Conservation (phyloP, 64 coral and sea anemone species). For the Actinia tenebrosa region DNA sequence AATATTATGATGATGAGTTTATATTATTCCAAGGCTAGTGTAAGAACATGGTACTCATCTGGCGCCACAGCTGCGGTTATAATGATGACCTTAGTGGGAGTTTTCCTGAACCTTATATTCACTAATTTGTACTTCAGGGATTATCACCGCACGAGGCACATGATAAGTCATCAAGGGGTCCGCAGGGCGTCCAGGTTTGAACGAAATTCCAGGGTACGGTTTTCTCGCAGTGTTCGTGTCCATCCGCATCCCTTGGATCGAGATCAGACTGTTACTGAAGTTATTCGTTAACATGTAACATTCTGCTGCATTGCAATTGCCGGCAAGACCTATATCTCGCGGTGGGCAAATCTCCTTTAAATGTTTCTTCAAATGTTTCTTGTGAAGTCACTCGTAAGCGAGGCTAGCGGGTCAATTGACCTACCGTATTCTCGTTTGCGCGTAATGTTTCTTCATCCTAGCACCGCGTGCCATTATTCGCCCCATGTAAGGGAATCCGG, state of each 20-base stretch:
- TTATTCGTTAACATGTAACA: neutral
- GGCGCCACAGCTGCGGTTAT: constrained; percentile 19
- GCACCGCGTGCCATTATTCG: no score
- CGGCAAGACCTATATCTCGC: no score
- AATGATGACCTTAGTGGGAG: constrained; percentile 32
- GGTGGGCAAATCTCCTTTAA: no score
- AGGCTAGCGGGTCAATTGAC: no score
- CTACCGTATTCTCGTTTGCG: no score
- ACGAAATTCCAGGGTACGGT: constrained; percentile 14
- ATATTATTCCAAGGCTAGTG: constrained; percentile 36
- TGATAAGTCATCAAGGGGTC: constrained; percentile 15
- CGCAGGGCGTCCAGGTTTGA: constrained; percentile 9
- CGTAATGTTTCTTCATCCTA: no score
- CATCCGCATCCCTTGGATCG: constrained; percentile 1
- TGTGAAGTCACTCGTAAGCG: no score
- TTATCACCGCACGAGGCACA: constrained; percentile 10
- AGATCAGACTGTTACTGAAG: constrained; percentile 1
- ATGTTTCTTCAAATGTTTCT: no score
- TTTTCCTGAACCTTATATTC: constrained; percentile 29
- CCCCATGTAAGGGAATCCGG: no score
- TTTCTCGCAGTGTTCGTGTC: constrained; percentile 4
- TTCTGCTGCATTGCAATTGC: neutral
- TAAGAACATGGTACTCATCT: constrained; percentile 6
- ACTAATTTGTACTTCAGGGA: constrained; percentile 35
- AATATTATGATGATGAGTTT: constrained; percentile 41